A percentile compares a stretch with the other conserved stretches of the same genome.
phyloP scores from a whole-genome alignment of 2,113 vertebrate genomes.

The Genyomyrus donnyi region DNA sequence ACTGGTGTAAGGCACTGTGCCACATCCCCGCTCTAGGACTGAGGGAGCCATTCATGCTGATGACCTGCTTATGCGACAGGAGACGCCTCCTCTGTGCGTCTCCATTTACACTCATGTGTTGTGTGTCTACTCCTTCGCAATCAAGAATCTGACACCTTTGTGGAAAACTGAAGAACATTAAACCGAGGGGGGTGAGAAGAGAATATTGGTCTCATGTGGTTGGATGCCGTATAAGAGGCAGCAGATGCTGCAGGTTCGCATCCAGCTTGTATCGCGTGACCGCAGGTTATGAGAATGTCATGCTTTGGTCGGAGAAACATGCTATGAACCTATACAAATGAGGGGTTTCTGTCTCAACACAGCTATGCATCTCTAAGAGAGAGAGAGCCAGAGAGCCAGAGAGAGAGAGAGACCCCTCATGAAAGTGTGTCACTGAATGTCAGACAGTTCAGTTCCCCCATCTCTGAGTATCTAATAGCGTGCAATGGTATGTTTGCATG shows the following conservation, averaged over 20 bases:
- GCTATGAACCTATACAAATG: background rate
- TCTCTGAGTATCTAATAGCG: background rate
- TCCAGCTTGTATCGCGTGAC: background rate
- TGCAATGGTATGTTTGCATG: background rate
- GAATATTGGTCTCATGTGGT: background rate
- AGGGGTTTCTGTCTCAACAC: background rate
- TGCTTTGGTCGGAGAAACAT: background rate
- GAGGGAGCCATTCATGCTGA: background rate
- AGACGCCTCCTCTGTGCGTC: background rate
- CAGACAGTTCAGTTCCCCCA: background rate
- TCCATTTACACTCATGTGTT: background rate
- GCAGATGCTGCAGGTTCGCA: background rate
- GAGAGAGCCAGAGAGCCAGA: background rate
- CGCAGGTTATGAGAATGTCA: background rate
- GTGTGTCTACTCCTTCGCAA: background rate
- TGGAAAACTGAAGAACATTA: background rate
- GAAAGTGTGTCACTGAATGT: background rate
- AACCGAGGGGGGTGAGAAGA: background rate
- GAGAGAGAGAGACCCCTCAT: background rate
- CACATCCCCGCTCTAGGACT: background rate
- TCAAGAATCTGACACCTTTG: background rate
- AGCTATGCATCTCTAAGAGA: background rate
- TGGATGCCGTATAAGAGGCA: background rate
- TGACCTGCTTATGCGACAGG: background rate
- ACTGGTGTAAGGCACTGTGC: background rate